phyloP scores from a whole-genome alignment of 2,797 vertebrate species.

The Streptopelia turtur region DNA sequence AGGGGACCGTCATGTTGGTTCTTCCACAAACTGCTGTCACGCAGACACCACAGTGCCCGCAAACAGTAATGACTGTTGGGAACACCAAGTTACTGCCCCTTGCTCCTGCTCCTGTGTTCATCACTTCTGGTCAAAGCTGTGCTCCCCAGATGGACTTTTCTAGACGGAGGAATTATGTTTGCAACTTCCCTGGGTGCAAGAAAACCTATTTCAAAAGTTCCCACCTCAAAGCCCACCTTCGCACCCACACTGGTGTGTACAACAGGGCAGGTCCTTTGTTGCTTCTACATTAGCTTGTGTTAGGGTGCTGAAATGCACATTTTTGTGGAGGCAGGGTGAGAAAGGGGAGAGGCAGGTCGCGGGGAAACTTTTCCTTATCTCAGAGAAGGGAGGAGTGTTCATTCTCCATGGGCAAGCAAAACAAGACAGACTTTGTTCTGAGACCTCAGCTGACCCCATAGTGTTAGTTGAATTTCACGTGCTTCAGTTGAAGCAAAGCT shows the following conservation, averaged over 20 bases:
- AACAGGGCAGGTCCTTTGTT: rapidly evolving
- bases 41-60: slow-evolving; percentile 71
- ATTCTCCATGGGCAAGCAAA: neutral
- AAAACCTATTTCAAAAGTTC: slow-evolving; percentile 99
- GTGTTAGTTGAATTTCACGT: slow-evolving; percentile 5
- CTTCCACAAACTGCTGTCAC: slow-evolving; percentile 85
- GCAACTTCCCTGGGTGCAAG: slow-evolving; percentile 91
- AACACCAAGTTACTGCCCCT: slow-evolving; percentile 92
- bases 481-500: neutral
- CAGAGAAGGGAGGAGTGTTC: neutral
- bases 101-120: slow-evolving; percentile 91
- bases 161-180: slow-evolving; percentile 91
- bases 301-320: neutral
- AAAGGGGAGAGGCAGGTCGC: neutral
- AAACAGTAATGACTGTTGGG: slow-evolving; percentile 85
- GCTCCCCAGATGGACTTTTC: slow-evolving; percentile 88
- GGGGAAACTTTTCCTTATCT: neutral
- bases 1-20: slow-evolving; percentile 93
- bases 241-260: slow-evolving; percentile 93
- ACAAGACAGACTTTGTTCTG: slow-evolving; percentile 47
- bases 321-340: rapidly evolving
- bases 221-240: slow-evolving; percentile 96
- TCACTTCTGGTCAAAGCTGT: slow-evolving; percentile 85
- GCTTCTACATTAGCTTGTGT: neutral
- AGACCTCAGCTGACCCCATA: slow-evolving; percentile 38